phyloP scores from a whole-genome alignment of 2,113 vertebrate genomes.

The Brienomyrus longianalis region DNA sequence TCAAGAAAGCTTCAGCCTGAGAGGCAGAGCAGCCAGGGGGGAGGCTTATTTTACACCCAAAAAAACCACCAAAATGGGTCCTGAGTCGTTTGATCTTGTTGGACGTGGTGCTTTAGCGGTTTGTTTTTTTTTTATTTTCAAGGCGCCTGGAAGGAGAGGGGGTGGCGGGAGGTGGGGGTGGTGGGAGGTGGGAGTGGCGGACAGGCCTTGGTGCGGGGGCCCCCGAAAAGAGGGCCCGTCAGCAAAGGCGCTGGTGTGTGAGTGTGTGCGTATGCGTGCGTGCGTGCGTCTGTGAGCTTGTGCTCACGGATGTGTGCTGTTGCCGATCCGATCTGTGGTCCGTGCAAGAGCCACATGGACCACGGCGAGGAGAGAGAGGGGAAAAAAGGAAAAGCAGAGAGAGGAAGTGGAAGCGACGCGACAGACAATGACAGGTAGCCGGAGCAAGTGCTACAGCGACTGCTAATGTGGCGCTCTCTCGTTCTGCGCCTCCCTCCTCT shows the following conservation, averaged over 20 bases:
- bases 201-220: neutral
- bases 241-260: neutral
- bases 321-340: neutral
- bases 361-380: neutral
- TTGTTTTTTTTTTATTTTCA: neutral
- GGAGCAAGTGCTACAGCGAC: neutral
- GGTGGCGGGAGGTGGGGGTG: neutral
- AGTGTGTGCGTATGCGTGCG: neutral
- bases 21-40: conserved; percentile 8
- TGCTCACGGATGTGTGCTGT: neutral
- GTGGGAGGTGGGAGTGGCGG: neutral
- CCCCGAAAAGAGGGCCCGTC: neutral
- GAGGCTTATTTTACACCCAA: conserved; percentile 33
- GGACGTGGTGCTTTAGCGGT: neutral
- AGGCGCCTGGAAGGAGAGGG: neutral
- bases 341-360: neutral
- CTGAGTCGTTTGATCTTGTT: neutral
- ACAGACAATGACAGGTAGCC: neutral
- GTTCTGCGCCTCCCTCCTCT: conserved; percentile 20
- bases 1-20: conserved; percentile 42
- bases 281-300: neutral
- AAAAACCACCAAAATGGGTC: neutral
- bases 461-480: conserved; percentile 16
- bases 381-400: conserved; percentile 13
- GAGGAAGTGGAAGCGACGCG: conserved; percentile 14